A percentile compares a stretch with the other conserved stretches of the same genome.
These are phyloP conservation scores for Serripes groenlandicus DNA, from an alignment of 2,888 invertebrate species.

Conservation along the genomic window DNA sequence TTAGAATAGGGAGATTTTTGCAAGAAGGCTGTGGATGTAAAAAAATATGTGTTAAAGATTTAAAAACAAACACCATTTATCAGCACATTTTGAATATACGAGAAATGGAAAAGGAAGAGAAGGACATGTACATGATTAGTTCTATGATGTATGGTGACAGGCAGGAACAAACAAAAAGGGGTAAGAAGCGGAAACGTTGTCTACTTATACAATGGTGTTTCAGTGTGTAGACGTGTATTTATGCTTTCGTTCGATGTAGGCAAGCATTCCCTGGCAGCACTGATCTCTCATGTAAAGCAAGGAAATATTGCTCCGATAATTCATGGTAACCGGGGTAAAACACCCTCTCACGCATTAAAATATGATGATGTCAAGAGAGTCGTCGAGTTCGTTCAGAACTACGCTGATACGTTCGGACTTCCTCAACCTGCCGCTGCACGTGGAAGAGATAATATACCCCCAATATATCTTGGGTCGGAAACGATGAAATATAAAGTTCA, in stretches of 20 bases:
- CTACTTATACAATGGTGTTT: not conserved
- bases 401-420: not conserved
- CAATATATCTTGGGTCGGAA: not conserved
- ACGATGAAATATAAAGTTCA: not conserved
- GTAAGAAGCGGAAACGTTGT: constrained; percentile 5
- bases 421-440: not conserved
- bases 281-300: constrained; percentile 10
- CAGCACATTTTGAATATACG: constrained; percentile 8
- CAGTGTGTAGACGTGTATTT: constrained; percentile 6
- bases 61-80: not conserved
- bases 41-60: not conserved
- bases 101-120: not conserved
- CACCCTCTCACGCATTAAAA: constrained; percentile 6
- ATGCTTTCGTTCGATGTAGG: constrained; percentile 14
- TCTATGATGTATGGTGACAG: not conserved
- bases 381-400: not conserved
- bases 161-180: not conserved
- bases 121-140: constrained; percentile 6
- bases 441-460: not conserved
- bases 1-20: too few relatives aligned
- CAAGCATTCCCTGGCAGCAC: not conserved
- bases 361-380: constrained; percentile 7
- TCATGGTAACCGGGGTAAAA: constrained; percentile 29
- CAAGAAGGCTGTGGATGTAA: constrained; percentile 1
- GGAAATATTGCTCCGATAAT: constrained; percentile 7